phyloP scores from a whole-genome alignment of 1,140 invertebrate species.

The Calliphora vicina region DNA sequence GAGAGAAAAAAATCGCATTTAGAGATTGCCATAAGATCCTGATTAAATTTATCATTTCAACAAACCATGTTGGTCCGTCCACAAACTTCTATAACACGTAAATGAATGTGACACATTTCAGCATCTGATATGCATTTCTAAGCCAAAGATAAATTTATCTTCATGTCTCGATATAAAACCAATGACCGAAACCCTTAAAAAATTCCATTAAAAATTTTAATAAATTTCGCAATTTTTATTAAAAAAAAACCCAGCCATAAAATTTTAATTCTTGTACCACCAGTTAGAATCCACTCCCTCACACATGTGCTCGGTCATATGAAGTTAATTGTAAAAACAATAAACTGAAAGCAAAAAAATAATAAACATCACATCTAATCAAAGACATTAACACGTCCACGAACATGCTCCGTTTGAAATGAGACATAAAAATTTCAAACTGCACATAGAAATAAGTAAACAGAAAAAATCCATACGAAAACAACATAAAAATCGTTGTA shows the following conservation, averaged over 20 bases:
- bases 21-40: too few relatives aligned
- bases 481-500: neutral
- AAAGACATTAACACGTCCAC: neutral
- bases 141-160: too few relatives aligned
- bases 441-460: neutral
- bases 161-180: too few relatives aligned
- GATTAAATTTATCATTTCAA: too few relatives aligned
- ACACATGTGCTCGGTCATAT: neutral
- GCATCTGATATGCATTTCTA: too few relatives aligned
- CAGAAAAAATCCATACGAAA: neutral
- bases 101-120: too few relatives aligned
- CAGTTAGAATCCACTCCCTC: neutral
- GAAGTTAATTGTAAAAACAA: neutral
- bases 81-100: too few relatives aligned
- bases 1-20: too few relatives aligned
- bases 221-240: neutral
- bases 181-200: too few relatives aligned
- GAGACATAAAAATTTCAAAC: neutral
- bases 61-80: too few relatives aligned
- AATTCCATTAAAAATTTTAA: too few relatives aligned
- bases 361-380: neutral
- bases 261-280: neutral
- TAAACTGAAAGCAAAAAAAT: neutral
- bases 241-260: neutral
- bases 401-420: neutral